phyloP scores from a whole-genome alignment of 2,797 vertebrate species.

The Ptychobarbus kaznakovi region DNA sequence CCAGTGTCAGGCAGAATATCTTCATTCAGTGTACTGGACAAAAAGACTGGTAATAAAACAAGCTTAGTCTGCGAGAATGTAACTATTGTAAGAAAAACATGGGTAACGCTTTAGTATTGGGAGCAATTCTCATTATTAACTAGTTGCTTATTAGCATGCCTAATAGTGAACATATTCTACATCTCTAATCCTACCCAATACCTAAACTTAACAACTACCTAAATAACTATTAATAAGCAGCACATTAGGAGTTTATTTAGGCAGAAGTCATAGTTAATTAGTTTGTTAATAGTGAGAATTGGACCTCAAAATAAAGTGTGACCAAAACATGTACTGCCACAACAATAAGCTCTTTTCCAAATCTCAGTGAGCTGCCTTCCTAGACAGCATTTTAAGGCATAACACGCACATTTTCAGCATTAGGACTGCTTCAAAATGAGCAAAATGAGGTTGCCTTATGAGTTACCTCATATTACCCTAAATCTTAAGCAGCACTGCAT shows the following conservation, averaged over 20 bases:
- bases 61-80: background rate
- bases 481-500: background rate
- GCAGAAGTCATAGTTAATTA: background rate
- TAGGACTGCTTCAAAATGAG: background rate
- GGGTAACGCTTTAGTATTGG: background rate
- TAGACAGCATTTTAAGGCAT: conserved; percentile 4
- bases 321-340: background rate
- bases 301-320: background rate
- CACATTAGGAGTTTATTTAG: background rate
- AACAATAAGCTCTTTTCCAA: background rate
- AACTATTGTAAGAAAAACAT: background rate
- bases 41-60: background rate
- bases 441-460: background rate
- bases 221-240: background rate
- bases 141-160: background rate
- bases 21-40: background rate
- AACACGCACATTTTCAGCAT: background rate
- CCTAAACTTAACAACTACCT: background rate
- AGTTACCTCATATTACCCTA: background rate
- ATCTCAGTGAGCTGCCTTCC: background rate
- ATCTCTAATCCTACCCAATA: background rate
- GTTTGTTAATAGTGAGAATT: background rate
- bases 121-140: background rate
- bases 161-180: background rate
- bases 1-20: background rate